Percentiles rank a stretch among this genome's conserved stretches.
These are phyloP conservation scores for Propsilocerus akamusi DNA, from an alignment of 1,140 invertebrate species.

Conservation along the genomic window DNA sequence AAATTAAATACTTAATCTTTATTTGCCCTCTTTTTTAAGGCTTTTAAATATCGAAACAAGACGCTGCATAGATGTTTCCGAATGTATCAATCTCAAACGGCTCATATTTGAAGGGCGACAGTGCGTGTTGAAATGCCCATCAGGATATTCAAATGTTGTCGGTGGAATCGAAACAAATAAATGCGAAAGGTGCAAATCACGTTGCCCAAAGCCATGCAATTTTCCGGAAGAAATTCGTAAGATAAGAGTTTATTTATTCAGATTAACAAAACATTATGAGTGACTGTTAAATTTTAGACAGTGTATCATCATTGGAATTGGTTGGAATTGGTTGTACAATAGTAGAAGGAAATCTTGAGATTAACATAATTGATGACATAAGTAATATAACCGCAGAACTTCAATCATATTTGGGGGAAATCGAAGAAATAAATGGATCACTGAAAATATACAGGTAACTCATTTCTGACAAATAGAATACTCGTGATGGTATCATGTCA, in stretches of 20 bases:
- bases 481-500: no score
- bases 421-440: constrained; percentile 50
- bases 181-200: constrained; percentile 7
- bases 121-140: background rate
- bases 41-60: background rate
- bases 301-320: background rate
- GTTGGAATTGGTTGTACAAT: constrained; percentile 9
- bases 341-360: constrained; percentile 19
- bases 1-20: background rate
- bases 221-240: background rate
- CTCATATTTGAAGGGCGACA: background rate
- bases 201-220: constrained; percentile 2
- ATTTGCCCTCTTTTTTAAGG: no score
- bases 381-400: constrained; percentile 41
- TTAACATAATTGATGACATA: constrained; percentile 6
- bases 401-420: constrained; percentile 42
- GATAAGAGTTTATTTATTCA: no score
- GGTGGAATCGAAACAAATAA: constrained; percentile 7
- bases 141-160: background rate
- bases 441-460: constrained; percentile 46
- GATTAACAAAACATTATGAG: constrained; percentile 15
- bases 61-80: background rate
- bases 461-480: no score
- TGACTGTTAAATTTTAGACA: constrained; percentile 1
- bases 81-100: background rate